Evolutionary conservation across 2,113 vertebrate genomes (phyloP).

Genomic region (Cryptotis parvus): DNA sequence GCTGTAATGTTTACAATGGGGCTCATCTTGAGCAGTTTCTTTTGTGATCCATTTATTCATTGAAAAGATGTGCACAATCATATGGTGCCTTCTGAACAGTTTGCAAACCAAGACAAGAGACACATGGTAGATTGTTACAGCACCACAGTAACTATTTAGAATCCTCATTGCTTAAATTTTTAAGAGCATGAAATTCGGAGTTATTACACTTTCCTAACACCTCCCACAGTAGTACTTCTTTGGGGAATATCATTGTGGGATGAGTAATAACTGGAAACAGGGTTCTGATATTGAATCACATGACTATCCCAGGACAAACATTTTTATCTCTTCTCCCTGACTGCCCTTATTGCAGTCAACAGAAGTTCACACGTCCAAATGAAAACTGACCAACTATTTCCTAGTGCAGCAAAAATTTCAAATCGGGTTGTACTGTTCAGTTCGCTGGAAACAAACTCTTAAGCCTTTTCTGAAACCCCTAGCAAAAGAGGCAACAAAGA

Average conservation of each 20-base stretch:
- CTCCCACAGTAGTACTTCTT: background rate
- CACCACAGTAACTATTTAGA: background rate
- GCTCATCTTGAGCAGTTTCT: too few relatives aligned
- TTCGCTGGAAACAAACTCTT: background rate
- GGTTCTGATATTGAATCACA: background rate
- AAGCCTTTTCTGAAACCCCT: background rate
- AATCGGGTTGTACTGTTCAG: background rate
- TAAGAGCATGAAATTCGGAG: background rate
- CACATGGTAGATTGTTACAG: background rate
- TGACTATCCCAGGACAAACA: background rate
- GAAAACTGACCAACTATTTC: background rate
- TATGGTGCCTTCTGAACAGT: background rate
- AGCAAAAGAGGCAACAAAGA: background rate
- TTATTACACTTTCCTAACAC: background rate
- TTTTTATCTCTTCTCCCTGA: background rate
- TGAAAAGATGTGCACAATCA: background rate
- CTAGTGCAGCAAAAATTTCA: background rate
- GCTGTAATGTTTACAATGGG: background rate
- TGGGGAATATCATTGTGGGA: background rate
- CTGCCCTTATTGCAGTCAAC: background rate
- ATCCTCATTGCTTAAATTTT: background rate
- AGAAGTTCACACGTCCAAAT: background rate
- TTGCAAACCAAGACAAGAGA: background rate
- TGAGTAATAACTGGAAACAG: background rate
- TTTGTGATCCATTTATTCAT: constrained; percentile 20